Percentiles rank a stretch among this genome's conserved stretches.
These are phyloP conservation scores for Xestia ashworthii DNA, from an alignment of 2,888 invertebrate species.

Conservation along the genomic window DNA sequence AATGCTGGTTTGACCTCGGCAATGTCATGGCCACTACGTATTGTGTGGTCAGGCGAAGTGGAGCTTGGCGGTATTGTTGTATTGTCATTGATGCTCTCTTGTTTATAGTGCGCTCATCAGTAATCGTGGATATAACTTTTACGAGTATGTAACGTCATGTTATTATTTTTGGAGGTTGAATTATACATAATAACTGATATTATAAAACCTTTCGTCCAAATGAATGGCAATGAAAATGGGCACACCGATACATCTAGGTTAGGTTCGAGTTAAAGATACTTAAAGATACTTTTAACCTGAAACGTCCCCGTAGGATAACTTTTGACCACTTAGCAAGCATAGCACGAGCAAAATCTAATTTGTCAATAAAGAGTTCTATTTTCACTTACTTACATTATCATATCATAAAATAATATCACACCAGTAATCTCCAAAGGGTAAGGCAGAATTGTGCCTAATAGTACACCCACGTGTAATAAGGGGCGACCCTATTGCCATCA, in stretches of 20 bases:
- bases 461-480: no score
- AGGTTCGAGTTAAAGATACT: not conserved
- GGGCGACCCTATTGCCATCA: no score
- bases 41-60: slow-evolving; percentile 75
- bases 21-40: slow-evolving; percentile 81
- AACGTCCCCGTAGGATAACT: not conserved
- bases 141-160: slow-evolving; percentile 50
- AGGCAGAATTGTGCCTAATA: no score
- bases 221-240: not conserved
- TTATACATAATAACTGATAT: not conserved
- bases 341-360: not conserved
- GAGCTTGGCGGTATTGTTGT: slow-evolving; percentile 72
- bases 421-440: no score
- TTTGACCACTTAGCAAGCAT: not conserved
- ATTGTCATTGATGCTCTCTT: slow-evolving; percentile 68
- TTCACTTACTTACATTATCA: no score
- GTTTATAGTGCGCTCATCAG: slow-evolving; percentile 45
- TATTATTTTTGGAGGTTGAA: slow-evolving; percentile 35
- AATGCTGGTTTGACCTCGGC: slow-evolving; percentile 78
- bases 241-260: not conserved
- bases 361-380: slow-evolving; percentile 5
- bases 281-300: not conserved
- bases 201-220: not conserved
- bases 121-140: slow-evolving; percentile 41
- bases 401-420: not conserved